Evolutionary conservation across 92 coral and sea anemone genomes (phyloP).

Genomic region (Paramuricea clavata): DNA sequence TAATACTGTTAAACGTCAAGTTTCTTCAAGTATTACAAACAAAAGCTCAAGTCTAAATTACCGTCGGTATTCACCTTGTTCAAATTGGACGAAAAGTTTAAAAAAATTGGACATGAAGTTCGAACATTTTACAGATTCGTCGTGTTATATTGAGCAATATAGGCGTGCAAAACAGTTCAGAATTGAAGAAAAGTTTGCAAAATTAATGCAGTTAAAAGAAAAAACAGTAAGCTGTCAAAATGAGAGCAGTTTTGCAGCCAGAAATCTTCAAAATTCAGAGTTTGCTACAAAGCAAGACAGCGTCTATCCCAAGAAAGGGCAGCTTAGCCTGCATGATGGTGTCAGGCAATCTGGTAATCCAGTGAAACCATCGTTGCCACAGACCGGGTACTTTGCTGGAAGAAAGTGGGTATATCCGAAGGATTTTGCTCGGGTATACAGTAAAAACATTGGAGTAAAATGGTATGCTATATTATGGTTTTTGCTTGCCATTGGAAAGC

Average conservation of each 20-base stretch:
- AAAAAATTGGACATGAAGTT: background rate
- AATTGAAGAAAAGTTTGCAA: background rate
- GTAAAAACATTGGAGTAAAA: conserved; percentile 1
- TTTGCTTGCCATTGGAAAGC: too few species aligned
- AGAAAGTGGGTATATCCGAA: conserved; percentile 46
- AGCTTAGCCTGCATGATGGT: background rate
- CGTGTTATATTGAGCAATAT: conserved; percentile 30
- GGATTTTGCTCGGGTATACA: background rate
- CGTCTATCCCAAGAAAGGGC: background rate
- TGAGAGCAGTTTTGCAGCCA: background rate
- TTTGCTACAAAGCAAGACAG: background rate
- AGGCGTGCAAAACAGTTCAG: conserved; percentile 22
- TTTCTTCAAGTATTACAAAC: background rate
- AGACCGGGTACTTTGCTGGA: conserved; percentile 42
- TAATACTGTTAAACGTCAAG: conserved; percentile 10
- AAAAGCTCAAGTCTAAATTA: background rate
- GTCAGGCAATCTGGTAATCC: background rate
- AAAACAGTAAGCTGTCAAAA: background rate
- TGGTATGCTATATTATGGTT: conserved; percentile 8
- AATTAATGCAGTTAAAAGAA: background rate
- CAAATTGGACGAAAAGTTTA: background rate
- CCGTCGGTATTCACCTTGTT: background rate
- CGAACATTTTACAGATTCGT: conserved; percentile 31
- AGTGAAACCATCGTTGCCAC: conserved; percentile 34
- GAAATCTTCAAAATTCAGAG: background rate